Conservation (phyloP, 2,113 vertebrate genomes). For the Coregonus clupeaformis region DNA sequence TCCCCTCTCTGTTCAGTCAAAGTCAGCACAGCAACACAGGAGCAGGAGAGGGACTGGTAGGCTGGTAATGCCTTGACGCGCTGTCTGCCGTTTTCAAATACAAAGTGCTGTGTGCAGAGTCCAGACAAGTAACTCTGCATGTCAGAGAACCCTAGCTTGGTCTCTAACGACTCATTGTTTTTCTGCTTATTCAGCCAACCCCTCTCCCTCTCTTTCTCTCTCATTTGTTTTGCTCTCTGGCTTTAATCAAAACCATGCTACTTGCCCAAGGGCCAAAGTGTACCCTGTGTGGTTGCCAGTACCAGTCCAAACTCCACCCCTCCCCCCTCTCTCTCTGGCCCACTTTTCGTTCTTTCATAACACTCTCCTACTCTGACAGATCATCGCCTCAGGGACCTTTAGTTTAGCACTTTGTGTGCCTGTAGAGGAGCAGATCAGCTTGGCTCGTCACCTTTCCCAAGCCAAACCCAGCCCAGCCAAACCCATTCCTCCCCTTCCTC, state of each 20-base stretch:
- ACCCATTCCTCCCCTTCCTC: background rate
- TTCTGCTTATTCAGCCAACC: constrained; percentile 11
- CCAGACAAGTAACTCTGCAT: background rate
- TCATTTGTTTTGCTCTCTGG: constrained; percentile 18
- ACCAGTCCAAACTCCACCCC: constrained; percentile 1
- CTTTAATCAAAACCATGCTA: constrained; percentile 30
- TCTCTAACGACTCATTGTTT: background rate
- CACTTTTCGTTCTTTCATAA: constrained; percentile 8
- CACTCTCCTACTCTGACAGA: background rate
- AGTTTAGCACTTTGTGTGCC: background rate
- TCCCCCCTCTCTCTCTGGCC: background rate
- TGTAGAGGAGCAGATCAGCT: constrained; percentile 16
- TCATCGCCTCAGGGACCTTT: constrained; percentile 2
- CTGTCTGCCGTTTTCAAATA: no score
- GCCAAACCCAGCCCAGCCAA: background rate
- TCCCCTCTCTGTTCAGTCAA: background rate
- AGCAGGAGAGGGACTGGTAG: background rate
- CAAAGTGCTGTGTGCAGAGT: background rate
- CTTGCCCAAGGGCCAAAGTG: constrained; percentile 35
- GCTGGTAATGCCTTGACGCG: background rate
- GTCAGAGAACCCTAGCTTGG: background rate
- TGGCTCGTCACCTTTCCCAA: background rate
- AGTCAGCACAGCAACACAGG: background rate
- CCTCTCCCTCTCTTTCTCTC: constrained; percentile 14
- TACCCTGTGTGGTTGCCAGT: constrained; percentile 17